Conservation (phyloP, 2,797 vertebrate genomes). For the Macropodus opercularis region DNA sequence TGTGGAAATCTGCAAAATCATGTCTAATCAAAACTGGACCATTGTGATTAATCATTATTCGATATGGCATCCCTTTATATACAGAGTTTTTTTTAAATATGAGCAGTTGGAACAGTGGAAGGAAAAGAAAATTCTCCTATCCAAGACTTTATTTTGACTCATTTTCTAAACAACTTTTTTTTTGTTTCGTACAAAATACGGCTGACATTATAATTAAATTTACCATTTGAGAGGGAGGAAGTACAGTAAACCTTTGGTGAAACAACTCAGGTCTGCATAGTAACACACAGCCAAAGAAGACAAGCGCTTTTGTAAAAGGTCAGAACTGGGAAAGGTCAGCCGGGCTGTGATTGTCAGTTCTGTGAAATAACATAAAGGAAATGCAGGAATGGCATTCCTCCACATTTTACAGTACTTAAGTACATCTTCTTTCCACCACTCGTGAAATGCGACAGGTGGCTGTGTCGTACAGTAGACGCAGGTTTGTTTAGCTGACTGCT, state of each 20-base stretch:
- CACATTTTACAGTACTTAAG: not conserved
- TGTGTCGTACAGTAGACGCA: not conserved
- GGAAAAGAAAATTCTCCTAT: no score
- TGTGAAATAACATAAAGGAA: not conserved
- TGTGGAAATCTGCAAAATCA: not conserved
- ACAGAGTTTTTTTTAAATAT: no score
- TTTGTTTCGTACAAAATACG: no score
- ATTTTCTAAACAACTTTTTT: no score
- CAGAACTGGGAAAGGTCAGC: not conserved
- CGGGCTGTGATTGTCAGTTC: not conserved
- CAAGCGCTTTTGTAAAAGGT: no score
- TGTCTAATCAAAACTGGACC: not conserved
- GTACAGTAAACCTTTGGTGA: not conserved
- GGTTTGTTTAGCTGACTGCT: no score
- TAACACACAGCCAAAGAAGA: not conserved
- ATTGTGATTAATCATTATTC: not conserved
- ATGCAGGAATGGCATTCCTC: not conserved
- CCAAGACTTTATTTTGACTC: no score
- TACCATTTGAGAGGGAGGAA: not conserved
- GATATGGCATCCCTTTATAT: no score
- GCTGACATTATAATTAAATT: no score
- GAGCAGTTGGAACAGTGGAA: no score
- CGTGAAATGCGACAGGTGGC: not conserved
- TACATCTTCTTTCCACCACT: not conserved
- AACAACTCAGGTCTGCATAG: constrained; percentile 9